phyloP scores from a whole-genome alignment of 1,140 invertebrate genomes.

The Leptinotarsa texana region DNA sequence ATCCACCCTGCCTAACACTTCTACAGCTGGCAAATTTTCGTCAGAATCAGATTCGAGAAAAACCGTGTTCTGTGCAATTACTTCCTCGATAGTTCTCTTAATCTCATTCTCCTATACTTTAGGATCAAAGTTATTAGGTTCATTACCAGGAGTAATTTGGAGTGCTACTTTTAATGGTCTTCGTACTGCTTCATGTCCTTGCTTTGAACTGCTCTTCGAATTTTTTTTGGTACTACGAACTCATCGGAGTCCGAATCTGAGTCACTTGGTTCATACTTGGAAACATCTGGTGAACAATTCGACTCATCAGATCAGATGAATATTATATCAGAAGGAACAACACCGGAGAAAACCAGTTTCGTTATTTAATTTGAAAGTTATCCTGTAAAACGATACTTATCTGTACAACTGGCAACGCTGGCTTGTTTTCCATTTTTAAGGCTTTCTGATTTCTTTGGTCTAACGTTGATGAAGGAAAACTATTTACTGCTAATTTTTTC shows the following conservation, averaged over 20 bases:
- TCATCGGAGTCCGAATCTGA: not conserved
- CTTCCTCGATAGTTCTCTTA: not conserved
- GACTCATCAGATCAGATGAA: not conserved
- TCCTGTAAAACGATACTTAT: too few relatives aligned
- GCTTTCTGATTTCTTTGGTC: too few relatives aligned
- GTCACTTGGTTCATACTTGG: not conserved
- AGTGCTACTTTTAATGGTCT: not conserved
- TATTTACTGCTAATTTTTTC: too few relatives aligned
- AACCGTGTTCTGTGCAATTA: not conserved
- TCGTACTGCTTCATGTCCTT: not conserved
- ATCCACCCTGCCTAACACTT: not conserved
- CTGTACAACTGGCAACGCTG: too few relatives aligned
- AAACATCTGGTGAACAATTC: not conserved
- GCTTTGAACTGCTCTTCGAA: not conserved
- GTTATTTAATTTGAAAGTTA: too few relatives aligned
- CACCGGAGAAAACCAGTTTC: too few relatives aligned
- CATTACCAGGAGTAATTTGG: not conserved
- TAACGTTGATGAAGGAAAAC: too few relatives aligned
- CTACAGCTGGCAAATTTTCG: not conserved
- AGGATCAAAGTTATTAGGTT: not conserved
- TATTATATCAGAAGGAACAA: too few relatives aligned
- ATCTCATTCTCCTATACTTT: not conserved
- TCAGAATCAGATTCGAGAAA: not conserved
- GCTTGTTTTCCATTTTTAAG: too few relatives aligned
- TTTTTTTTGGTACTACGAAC: not conserved